A percentile compares a stretch with the other conserved stretches of the same genome.
phyloP scores from a whole-genome alignment of 2,797 vertebrate species.

The Hirundo rustica region DNA sequence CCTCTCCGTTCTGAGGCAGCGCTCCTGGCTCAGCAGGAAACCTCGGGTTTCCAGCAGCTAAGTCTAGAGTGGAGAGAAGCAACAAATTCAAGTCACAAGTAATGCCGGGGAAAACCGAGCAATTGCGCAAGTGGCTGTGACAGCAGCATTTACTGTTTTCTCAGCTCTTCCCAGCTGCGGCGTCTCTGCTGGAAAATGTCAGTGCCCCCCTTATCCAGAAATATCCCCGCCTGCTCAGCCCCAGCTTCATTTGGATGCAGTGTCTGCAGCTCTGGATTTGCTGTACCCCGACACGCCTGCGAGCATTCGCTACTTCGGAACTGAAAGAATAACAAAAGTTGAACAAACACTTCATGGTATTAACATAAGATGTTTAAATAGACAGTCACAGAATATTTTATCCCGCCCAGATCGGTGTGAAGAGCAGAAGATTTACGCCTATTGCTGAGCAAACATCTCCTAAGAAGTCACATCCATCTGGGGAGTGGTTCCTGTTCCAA shows the following conservation, averaged over 20 bases:
- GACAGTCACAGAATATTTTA: background rate
- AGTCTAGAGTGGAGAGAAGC: background rate
- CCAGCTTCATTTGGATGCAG: background rate
- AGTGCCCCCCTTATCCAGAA: background rate
- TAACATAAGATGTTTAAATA: conserved; percentile 35
- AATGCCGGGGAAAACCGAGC: conserved; percentile 4
- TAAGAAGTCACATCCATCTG: background rate
- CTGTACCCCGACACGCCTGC: background rate
- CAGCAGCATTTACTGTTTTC: conserved; percentile 12
- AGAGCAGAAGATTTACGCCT: conserved; percentile 11
- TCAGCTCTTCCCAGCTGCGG: background rate
- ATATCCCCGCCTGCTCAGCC: background rate
- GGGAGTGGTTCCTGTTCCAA: background rate
- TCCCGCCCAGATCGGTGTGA: background rate
- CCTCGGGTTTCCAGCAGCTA: background rate
- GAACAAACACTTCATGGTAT: conserved; percentile 34
- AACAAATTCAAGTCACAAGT: background rate
- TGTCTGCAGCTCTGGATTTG: background rate
- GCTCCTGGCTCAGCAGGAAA: background rate
- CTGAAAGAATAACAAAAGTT: background rate
- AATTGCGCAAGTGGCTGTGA: conserved; percentile 20
- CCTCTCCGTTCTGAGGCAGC: background rate
- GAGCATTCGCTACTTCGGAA: background rate
- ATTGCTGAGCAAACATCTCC: conserved; percentile 4
- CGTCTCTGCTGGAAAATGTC: background rate